Percentiles rank a stretch among this genome's conserved stretches.
These are phyloP conservation scores for Carlito syrichta DNA, from an alignment of 2,113 vertebrate genomes.

Conservation along the genomic window DNA sequence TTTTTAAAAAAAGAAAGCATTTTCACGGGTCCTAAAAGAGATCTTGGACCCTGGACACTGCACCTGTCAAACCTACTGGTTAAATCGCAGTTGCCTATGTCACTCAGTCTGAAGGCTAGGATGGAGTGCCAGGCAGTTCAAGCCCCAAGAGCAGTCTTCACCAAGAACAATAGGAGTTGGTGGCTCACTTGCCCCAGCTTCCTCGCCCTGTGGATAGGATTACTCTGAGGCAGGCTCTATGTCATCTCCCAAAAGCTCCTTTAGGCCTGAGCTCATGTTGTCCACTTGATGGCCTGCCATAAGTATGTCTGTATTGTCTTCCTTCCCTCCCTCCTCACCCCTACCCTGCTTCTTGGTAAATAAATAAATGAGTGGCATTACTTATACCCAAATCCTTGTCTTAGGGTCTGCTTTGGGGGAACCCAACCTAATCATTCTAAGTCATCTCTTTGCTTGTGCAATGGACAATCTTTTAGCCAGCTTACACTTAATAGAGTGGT, in stretches of 20 bases:
- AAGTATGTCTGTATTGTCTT: neutral
- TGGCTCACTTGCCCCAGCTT: neutral
- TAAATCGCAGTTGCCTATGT: neutral
- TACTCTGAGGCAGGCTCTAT: fast-evolving
- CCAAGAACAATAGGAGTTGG: neutral
- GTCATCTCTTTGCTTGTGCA: neutral
- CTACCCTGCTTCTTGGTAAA: too few species aligned
- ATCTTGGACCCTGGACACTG: neutral
- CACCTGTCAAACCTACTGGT: fast-evolving
- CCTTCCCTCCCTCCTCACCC: neutral
- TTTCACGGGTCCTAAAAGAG: neutral
- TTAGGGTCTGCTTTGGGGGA: neutral
- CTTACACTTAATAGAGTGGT: neutral
- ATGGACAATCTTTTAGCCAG: neutral
- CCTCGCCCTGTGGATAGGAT: fast-evolving
- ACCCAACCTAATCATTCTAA: neutral
- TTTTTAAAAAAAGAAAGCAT: too few species aligned
- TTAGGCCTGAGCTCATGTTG: neutral
- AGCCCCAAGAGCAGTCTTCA: neutral
- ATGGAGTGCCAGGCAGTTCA: neutral
- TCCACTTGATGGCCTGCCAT: too few species aligned
- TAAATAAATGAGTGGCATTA: too few species aligned
- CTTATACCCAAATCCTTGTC: too few species aligned
- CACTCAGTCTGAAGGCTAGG: neutral
- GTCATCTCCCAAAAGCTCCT: too few species aligned